Evolutionary conservation across 2,113 vertebrate species (phyloP), one percentile per base, ranked within the genome.

Genomic region (Myiagra hebetior): DNA sequence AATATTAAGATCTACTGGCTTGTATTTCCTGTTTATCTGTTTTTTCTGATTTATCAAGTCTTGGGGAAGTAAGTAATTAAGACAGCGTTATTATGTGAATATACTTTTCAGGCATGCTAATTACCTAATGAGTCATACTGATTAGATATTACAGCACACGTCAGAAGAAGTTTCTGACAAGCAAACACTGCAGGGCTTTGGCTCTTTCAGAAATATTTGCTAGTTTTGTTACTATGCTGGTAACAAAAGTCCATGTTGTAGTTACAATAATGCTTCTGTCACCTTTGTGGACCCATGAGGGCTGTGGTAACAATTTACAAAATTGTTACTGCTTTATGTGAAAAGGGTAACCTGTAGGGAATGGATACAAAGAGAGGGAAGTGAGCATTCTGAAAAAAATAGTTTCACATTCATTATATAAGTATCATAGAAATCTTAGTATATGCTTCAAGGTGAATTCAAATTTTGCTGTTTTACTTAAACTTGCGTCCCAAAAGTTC

Each of bases 91-190:
- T 69, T 91, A 87, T 82, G 47, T 95, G 60, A 91, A 39, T 84
- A 28, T 82, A 62, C 89, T 94, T 95, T 97, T 91, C 62, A 93
- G 65, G 65, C 65, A 62, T 92, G 53, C 53, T 91, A 92, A 87
- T 93, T 82, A 75, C n/a, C 56, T 89, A 72, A 92, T 92, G 89
- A 86, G 53, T 95, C 73, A 79, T 82, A 53, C 37, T 78, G 85
- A 82, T 93, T 93, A 91, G 47, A 72, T 22, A 35, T 77, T 55
- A 65, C 53, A 93, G 83, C 16, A 27, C n/a, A 55, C 30, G 62
- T 78, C 73, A 82, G 19, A 73, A 52, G 41, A 73, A 33, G 24
- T 49, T 91, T 93, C 37, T 84, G 53, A 74, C 27, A 74, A 68
- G 79, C 72, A 23, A 92, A 55, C 47, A 24, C 30, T 85, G 67